Evolutionary conservation across 2,113 vertebrate genomes (phyloP), one percentile per base, ranked within the genome.

Genomic region (Oryzias melastigma): DNA sequence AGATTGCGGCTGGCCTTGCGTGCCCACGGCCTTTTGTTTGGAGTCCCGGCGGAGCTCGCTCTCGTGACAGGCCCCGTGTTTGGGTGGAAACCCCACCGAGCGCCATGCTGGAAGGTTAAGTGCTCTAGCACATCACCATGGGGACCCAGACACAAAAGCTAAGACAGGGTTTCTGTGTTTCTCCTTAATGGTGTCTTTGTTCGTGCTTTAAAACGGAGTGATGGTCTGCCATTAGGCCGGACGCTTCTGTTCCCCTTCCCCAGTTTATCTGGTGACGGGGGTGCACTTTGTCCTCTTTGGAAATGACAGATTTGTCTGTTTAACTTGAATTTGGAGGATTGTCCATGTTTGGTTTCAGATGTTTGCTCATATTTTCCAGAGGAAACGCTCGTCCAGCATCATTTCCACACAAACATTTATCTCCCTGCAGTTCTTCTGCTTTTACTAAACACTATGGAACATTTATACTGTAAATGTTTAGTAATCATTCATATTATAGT

Each of bases 21-120:
- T 92, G 85, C 75, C 55, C 65, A 1, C 58, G 69, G 78, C 81
- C 87, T 81, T 85, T 89, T 87, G 83, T 85, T 80, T 82, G 22
- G 14, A 8, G 77, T 87, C 86, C 83, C 83, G 0, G 41, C 4
- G 73, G 91, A 83, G 80, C 68, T 54, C 73, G 75, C 60, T 88
- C 76, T 85, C 85, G 85, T 89, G 91, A 89, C 86, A 82, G 86
- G 73, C 73, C 68, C 49, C 49, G 85, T 85, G 84, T 82, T 85
- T 62, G 83, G 87, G 83, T 86, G 81, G 83, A 78, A 67, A 50
- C 75, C 84, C 84, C 14, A 75, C 71, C 5, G 73, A 52, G 81
- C 63, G 7, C 66, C 85, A 82, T 64, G 81, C 85, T 81, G 83
- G 61, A 75, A 75, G 89, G 90, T 90, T 90, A 91, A 92, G 88